phyloP scores from a whole-genome alignment of 2,797 vertebrate species.

The Gallinago stenura region DNA sequence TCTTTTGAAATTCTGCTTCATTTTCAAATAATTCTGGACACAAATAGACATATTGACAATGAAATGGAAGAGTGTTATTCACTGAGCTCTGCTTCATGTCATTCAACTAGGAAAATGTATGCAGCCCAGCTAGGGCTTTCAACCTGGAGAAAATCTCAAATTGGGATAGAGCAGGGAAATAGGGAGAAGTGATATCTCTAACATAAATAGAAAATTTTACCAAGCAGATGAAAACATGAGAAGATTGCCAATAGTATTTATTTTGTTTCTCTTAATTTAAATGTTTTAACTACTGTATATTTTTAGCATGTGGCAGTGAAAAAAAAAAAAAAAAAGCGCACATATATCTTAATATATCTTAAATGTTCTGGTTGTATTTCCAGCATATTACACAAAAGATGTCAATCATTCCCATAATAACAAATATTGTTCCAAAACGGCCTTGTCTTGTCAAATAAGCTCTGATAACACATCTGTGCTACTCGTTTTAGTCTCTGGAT shows the following conservation, averaged over 20 bases:
- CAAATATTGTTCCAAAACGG: background rate
- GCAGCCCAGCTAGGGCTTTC: background rate
- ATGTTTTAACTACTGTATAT: background rate
- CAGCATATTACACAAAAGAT: background rate
- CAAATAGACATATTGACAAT: slow-evolving; percentile 1
- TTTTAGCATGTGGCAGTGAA: background rate
- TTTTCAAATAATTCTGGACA: slow-evolving; percentile 22
- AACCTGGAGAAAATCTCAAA: background rate
- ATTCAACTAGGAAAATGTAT: slow-evolving; percentile 12
- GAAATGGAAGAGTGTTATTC: background rate
- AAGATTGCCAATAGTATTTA: background rate
- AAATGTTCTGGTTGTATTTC: background rate
- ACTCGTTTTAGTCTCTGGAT: background rate
- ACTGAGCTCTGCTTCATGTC: background rate
- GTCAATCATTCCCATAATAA: background rate
- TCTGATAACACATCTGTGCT: background rate
- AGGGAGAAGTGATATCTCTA: background rate
- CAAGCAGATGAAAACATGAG: background rate
- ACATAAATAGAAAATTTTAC: background rate
- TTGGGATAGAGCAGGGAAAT: background rate
- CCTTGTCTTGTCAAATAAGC: background rate
- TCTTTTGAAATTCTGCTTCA: background rate
- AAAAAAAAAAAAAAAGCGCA: background rate
- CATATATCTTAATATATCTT: background rate
- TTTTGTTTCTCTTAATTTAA: background rate